A percentile compares a stretch with the other conserved stretches of the same genome.
phyloP scores from a whole-genome alignment of 2,797 vertebrate species.

The Chloroceryle inda region DNA sequence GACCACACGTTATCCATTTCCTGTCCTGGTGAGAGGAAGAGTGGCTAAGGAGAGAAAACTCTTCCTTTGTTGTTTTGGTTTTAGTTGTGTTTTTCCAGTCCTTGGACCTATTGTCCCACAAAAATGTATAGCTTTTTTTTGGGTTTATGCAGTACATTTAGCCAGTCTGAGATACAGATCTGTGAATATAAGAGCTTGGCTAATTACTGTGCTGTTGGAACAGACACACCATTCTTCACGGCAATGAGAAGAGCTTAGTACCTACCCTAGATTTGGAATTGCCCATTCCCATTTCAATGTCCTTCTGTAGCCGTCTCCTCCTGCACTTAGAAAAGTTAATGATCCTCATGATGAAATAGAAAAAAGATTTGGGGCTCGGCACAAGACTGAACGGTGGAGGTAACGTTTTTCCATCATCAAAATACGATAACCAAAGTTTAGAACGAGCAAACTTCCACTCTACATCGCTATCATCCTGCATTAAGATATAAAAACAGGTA shows the following conservation, averaged over 20 bases:
- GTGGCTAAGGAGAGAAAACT: too few relatives aligned
- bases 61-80: neutral
- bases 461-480: constrained; percentile 93
- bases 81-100: neutral
- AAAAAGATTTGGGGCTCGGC: constrained; percentile 90
- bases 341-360: constrained; percentile 84
- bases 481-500: constrained; percentile 5
- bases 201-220: neutral
- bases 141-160: neutral
- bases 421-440: constrained; percentile 97
- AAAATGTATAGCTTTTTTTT: neutral
- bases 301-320: constrained; percentile 83
- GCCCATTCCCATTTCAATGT: constrained; percentile 87
- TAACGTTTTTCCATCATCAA: constrained; percentile 91
- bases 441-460: constrained; percentile 98
- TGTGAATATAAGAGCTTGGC: neutral
- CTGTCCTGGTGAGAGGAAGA: neutral
- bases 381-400: constrained; percentile 96
- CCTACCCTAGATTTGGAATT: constrained; percentile 89
- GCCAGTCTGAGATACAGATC: neutral
- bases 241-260: neutral
- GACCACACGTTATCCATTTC: neutral
- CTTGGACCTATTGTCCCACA: neutral
- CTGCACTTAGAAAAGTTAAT: constrained; percentile 84
- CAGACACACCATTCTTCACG: neutral